Evolutionary conservation across 2,113 vertebrate genomes (phyloP).

Genomic region (Ornithorhynchus anatinus): DNA sequence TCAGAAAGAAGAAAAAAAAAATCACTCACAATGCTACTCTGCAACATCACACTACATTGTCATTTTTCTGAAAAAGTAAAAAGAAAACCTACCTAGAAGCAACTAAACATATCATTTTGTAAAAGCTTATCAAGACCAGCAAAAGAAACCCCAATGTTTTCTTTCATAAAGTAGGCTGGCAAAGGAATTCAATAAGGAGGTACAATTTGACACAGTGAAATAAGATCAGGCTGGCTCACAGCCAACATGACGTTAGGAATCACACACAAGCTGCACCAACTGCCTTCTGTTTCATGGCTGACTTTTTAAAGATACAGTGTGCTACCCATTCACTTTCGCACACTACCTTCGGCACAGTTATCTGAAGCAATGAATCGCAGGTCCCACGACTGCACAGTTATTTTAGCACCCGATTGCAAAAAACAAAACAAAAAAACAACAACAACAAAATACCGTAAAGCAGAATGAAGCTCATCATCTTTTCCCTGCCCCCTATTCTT

Average conservation of each 20-base stretch:
- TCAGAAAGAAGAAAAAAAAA: conserved; percentile 48
- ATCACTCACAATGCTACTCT: conserved; percentile 42
- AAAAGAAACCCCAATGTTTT: conserved; percentile 67
- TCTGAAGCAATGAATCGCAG: not conserved
- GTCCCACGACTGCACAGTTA: not conserved
- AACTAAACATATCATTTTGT: conserved; percentile 67
- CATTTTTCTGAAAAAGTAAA: conserved; percentile 48
- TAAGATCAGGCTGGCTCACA: conserved; percentile 65
- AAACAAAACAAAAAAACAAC: too few relatives aligned
- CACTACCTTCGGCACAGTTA: conserved; percentile 22
- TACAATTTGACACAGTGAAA: conserved; percentile 66
- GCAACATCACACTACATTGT: conserved; percentile 45
- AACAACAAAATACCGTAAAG: too few relatives aligned
- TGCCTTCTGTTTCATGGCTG: conserved; percentile 71
- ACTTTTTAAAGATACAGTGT: conserved; percentile 72
- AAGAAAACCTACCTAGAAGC: conserved; percentile 70
- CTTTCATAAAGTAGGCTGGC: conserved; percentile 69
- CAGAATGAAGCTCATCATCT: not conserved
- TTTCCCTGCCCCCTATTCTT: not conserved
- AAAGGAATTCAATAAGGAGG: conserved; percentile 69
- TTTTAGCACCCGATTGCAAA: not conserved
- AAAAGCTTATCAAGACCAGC: conserved; percentile 66
- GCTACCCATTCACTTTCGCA: conserved; percentile 35
- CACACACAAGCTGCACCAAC: conserved; percentile 63
- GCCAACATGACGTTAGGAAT: conserved; percentile 65